A percentile compares a stretch with the other conserved stretches of the same genome.
Conservation (phyloP, 2,888 invertebrate species). For the Norana najaformis region DNA sequence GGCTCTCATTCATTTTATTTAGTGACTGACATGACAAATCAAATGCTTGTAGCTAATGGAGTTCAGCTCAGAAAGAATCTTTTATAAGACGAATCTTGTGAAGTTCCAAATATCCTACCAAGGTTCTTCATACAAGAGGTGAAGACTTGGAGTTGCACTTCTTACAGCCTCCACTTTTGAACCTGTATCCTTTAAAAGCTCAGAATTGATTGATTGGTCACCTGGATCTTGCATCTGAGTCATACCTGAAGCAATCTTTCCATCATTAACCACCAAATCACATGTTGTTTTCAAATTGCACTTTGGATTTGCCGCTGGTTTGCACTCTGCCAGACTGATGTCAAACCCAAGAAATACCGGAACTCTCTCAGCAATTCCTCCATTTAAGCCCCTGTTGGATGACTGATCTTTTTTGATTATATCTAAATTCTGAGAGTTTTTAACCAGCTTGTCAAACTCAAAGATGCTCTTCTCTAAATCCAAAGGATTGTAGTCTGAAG, state of each 20-base stretch:
- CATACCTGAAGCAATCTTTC: slow-evolving; percentile 10
- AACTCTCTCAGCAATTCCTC: background rate
- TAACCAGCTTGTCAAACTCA: slow-evolving; percentile 2
- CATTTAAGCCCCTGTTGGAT: background rate
- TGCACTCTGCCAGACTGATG: background rate
- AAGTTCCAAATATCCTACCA: background rate
- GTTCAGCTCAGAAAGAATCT: background rate
- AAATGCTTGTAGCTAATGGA: background rate
- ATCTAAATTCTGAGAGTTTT: slow-evolving; percentile 1
- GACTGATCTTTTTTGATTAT: background rate
- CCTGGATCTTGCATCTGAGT: background rate
- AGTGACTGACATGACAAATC: background rate
- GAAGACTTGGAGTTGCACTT: slow-evolving; percentile 21
- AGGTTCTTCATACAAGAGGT: slow-evolving; percentile 15
- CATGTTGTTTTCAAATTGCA: background rate
- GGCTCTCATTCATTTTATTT: background rate
- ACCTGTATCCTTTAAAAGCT: background rate
- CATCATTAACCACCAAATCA: slow-evolving; percentile 13
- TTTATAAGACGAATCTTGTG: background rate
- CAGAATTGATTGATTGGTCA: background rate
- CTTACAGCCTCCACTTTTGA: background rate
- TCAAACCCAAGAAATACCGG: background rate
- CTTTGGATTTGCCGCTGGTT: background rate
- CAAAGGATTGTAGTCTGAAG: background rate
- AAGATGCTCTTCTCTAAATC: background rate